A percentile compares a stretch with the other conserved stretches of the same genome.
phyloP scores from a whole-genome alignment of 2,797 vertebrate genomes.

The Buceros bicornis region DNA sequence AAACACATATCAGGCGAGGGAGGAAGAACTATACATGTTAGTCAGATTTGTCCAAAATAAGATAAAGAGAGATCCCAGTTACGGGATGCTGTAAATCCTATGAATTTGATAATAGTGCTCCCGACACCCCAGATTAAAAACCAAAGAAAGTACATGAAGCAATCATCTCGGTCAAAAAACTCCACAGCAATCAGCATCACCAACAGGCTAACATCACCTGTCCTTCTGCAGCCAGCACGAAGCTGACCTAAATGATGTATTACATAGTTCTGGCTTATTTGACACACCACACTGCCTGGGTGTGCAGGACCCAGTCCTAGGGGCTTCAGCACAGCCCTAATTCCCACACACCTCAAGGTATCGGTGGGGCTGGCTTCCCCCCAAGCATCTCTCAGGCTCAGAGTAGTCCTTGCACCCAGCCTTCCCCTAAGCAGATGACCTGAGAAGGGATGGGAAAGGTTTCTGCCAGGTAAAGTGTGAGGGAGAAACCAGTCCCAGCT shows the following conservation, averaged over 20 bases:
- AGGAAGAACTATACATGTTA: background rate
- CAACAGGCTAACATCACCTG: background rate
- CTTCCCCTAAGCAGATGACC: background rate
- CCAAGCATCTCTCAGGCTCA: background rate
- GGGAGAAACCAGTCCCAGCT: background rate
- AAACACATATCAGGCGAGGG: background rate
- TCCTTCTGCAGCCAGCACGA: background rate
- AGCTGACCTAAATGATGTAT: background rate
- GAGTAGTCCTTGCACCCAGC: background rate
- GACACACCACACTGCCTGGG: background rate
- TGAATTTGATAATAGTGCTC: background rate
- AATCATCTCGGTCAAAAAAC: background rate
- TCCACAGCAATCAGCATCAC: background rate
- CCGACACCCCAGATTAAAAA: background rate
- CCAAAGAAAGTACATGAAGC: background rate
- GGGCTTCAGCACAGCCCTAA: background rate
- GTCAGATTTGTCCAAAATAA: background rate
- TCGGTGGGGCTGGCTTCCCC: background rate
- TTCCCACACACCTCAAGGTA: background rate
- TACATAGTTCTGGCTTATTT: background rate
- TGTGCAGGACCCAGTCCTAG: background rate
- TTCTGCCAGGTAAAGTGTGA: background rate
- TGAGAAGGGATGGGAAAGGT: background rate
- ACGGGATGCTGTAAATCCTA: background rate
- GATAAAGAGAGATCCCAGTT: background rate